A percentile compares a stretch with the other conserved stretches of the same genome.
Conservation (phyloP, 1,140 invertebrate species). For the Vollenhovia emeryi region DNA sequence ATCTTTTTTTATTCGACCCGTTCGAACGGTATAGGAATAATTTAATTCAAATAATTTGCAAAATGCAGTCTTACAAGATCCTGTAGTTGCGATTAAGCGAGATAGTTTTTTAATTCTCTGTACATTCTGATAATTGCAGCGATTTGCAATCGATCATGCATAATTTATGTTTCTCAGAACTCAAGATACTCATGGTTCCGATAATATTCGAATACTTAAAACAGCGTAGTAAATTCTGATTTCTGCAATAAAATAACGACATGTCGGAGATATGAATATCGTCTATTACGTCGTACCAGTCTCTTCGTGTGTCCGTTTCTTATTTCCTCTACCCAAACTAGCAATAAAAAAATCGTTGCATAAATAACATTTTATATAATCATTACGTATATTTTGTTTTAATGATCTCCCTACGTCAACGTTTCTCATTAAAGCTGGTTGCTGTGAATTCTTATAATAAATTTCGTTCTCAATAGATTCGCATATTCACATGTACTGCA, state of each 20-base stretch:
- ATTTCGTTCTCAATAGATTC: not conserved
- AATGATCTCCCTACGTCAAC: not conserved
- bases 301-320: not conserved
- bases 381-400: not conserved
- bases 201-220: conserved; percentile 5
- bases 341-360: not conserved
- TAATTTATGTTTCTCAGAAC: conserved; percentile 35
- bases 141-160: conserved; percentile 3
- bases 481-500: not conserved
- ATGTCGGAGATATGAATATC: not conserved
- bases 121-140: conserved; percentile 16
- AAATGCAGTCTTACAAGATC: not conserved
- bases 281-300: not conserved
- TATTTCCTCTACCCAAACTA: not conserved
- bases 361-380: conserved; percentile 7
- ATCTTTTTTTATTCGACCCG: not conserved
- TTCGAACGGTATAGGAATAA: not conserved
- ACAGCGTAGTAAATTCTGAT: conserved; percentile 21
- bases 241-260: conserved; percentile 26
- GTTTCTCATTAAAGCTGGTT: not conserved
- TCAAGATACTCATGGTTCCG: not conserved
- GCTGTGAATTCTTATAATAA: not conserved
- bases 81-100: not conserved
- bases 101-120: conserved; percentile 8
- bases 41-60: conserved; percentile 2